Base-by-base conservation (phyloP, 2,797 vertebrate species). In the Arnoldichthys spilopterus region DNA sequence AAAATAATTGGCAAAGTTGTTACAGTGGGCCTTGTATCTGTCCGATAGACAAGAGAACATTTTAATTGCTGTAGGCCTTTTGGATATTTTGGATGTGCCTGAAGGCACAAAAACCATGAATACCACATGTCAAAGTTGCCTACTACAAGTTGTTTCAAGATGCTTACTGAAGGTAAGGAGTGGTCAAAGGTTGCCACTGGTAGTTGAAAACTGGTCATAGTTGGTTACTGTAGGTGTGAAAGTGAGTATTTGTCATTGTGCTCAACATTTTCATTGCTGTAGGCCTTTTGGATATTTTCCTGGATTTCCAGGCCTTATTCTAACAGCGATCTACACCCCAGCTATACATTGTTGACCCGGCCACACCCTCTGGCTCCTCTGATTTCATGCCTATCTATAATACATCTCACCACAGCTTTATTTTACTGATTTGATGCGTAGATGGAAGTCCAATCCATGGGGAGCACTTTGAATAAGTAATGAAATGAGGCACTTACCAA, bases 391-490 rank as follows among this genome's bases (percentile, higher is more conserved):
- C 2, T 64, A 72, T 72, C 20, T 13, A 58, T 78, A 32, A 78
- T 66, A 45, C 24, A 72, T 56, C 43, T 32, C 30, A 22, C 45
- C 15, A 20, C 13, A 58, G 26, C n/a, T 45, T 72, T 54, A 72
- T 61, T 71, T 37, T 34, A 54, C 68, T 20, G 11, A 54, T 37
- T 56, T 32, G 61, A 47, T 32, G 26, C 15, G 77, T 24, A 47
- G 54, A 45, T 47, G 69, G 68, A 72, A 53, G 68, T n/a, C 43
- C 20, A 69, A 20, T 69, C 45, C 45, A 34, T 34, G 40, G 11
- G 69, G n/a, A 8, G 54, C 49, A 54, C n/a, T 24, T 7, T 72
- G 12, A 66, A 78, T 72, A 64, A 66, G 62, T 78, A 28, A 78
- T 64, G 13, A 49, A 70, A 15, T 1, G 5, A 70, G 43, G 45